Conservation (phyloP, 2,113 vertebrate genomes). For the Phalacrocorax aristotelis region DNA sequence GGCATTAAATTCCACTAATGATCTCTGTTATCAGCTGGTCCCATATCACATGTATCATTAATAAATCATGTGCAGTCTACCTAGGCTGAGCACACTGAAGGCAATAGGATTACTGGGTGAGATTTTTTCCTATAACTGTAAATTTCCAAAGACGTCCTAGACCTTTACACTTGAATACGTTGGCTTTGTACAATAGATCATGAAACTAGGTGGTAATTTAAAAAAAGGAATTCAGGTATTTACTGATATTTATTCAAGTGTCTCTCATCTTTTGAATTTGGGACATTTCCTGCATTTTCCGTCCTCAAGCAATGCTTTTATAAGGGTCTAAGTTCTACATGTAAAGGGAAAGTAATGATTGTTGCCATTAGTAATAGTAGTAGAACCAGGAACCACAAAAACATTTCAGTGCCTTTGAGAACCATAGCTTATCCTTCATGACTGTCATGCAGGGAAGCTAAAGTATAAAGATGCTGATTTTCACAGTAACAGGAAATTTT, state of each 20-base stretch:
- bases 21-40: not conserved
- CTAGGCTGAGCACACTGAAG: not conserved
- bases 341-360: not conserved
- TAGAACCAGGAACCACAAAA: not conserved
- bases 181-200: not conserved
- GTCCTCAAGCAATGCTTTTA: not conserved
- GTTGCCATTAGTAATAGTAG: not conserved
- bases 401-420: not conserved
- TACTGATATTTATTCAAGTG: not conserved
- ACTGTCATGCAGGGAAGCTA: not conserved
- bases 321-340: not conserved
- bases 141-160: not conserved
- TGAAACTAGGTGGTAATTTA: fast-evolving
- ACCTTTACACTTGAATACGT: not conserved
- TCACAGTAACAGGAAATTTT: not conserved
- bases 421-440: not conserved
- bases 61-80: not conserved
- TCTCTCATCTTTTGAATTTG: not conserved
- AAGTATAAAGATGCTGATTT: not conserved
- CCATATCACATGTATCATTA: not conserved
- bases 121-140: not conserved
- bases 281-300: not conserved
- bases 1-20: not conserved
- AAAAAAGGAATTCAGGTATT: not conserved
- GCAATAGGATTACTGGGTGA: not conserved